Conservation (phyloP, 2,888 invertebrate genomes). For the Heliconius ismenius region DNA sequence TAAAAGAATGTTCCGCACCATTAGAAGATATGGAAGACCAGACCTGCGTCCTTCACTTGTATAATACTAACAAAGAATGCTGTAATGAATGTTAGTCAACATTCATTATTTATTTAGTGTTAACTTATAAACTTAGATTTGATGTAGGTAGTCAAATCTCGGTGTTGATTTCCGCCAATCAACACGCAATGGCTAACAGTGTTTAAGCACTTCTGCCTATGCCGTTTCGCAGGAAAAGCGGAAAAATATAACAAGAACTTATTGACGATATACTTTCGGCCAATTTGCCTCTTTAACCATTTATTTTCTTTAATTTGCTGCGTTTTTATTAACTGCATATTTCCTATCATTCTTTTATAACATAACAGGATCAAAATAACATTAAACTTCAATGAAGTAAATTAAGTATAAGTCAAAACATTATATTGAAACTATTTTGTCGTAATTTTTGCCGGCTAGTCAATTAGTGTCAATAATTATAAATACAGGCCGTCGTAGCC, state of each 20-base stretch:
- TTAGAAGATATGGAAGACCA: constrained; percentile 9
- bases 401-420: too few species aligned
- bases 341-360: too few species aligned
- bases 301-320: background rate
- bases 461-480: too few species aligned
- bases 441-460: too few species aligned
- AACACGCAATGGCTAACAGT: background rate
- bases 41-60: constrained; percentile 21
- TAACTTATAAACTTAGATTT: background rate
- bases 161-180: background rate
- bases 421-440: too few species aligned
- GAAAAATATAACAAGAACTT: background rate
- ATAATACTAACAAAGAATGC: constrained; percentile 10
- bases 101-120: too few species aligned
- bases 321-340: background rate
- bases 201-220: too few species aligned
- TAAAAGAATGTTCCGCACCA: background rate
- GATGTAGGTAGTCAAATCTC: background rate
- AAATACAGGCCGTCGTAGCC: too few species aligned
- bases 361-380: too few species aligned
- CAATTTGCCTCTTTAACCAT: background rate
- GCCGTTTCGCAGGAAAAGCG: background rate
- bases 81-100: constrained; percentile 8
- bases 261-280: background rate
- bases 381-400: too few species aligned